Base-by-base conservation (phyloP, 2,888 invertebrate species). In the Panzeria rudis region DNA sequence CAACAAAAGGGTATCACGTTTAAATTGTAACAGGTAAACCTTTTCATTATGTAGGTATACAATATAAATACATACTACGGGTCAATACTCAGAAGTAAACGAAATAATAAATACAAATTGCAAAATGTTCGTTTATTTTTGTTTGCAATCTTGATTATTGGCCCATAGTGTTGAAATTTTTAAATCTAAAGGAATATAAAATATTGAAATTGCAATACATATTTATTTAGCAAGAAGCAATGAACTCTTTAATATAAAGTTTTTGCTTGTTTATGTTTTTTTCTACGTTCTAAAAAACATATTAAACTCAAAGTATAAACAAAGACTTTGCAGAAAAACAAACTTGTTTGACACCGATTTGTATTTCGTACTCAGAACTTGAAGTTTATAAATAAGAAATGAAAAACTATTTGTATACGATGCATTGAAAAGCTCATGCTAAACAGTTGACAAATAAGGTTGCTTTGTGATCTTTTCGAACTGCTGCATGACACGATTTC, bases 371-470 rank as follows among this genome's bases (percentile, higher is more conserved):
- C 17, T 6, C 23, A 15, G 44, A 66, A 66, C 5, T 29, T 29
- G 4, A n/a, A 47, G 15, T 29, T 38, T 38, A 44, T 29, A 71
- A 76, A 64, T 41, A 66, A 23, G 23, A 41, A 69, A 73, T 83
- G 81, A 83, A 72, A 84, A 87, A 86, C 84, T 84, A 62, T 83
- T 78, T 82, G 56, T 77, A 54, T 79, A 59, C 64, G 68, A 86
- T 79, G 69, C 81, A 83, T 86, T 84, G 2, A 80, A 83, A 84
- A 84, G 73, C 76, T 81, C 66, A 83, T 83, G 83, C 75, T 86
- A 83, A 86, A 85, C 61, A 79, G 82, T 85, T 86, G 79, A 87
- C 86, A 86, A 86, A 87, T 87, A 83, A 81, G 86, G 83, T 59
- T 80, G 73, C 71, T 61, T 52, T 62, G 54, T 59, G 47, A 71